Conservation (phyloP, 2,888 invertebrate genomes). For the Catocala sponsa region DNA sequence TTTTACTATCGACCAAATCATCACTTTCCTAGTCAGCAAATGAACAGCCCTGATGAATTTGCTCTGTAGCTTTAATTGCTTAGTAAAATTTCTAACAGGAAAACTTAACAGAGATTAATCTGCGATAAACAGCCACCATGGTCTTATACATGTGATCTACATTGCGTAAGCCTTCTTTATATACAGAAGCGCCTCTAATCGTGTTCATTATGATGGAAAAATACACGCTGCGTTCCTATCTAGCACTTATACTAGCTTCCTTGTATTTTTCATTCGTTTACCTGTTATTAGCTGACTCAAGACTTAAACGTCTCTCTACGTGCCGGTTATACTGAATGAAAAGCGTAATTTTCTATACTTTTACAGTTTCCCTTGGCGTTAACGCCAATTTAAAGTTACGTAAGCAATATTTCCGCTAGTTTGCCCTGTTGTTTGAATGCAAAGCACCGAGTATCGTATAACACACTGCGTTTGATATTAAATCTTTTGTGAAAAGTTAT, state of each 20-base stretch:
- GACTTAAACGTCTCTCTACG: slow-evolving; percentile 10
- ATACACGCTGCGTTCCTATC: slow-evolving; percentile 30
- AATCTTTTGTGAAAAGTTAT: slow-evolving; percentile 1
- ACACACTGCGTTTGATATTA: background rate
- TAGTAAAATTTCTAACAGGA: no score
- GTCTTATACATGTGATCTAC: slow-evolving; percentile 16
- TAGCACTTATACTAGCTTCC: slow-evolving; percentile 26
- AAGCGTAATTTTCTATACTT: slow-evolving; percentile 29
- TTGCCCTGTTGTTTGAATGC: slow-evolving; percentile 20
- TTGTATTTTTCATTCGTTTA: slow-evolving; percentile 37
- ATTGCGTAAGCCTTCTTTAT: slow-evolving; percentile 26
- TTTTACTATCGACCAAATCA: no score
- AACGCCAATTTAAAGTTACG: slow-evolving; percentile 25
- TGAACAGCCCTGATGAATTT: no score
- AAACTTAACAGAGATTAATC: no score
- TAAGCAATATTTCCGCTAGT: slow-evolving; percentile 26
- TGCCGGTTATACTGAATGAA: slow-evolving; percentile 32
- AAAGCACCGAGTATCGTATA: slow-evolving; percentile 21
- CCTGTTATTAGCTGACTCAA: slow-evolving; percentile 44
- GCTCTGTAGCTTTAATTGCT: no score
- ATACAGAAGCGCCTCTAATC: slow-evolving; percentile 33
- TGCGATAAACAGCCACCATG: background rate
- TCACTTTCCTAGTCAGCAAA: no score
- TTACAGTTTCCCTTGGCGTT: slow-evolving; percentile 27
- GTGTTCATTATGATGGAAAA: slow-evolving; percentile 42